Percentiles rank a stretch among this genome's conserved stretches.
These are phyloP conservation scores for Ophion slaviceki DNA, from an alignment of 2,888 invertebrate genomes.

Conservation along the genomic window DNA sequence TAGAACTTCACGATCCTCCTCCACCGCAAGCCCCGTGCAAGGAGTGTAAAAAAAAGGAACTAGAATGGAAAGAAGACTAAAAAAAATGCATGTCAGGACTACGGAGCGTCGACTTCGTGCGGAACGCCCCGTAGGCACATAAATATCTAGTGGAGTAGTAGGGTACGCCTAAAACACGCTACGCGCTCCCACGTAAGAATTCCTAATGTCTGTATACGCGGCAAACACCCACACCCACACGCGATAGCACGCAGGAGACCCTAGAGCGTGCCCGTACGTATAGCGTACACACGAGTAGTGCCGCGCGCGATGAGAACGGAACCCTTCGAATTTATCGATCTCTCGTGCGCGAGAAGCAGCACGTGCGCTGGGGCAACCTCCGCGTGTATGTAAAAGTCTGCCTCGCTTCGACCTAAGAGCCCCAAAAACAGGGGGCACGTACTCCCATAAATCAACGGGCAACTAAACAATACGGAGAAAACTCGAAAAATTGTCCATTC, in stretches of 20 bases:
- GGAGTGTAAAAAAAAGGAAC: neutral
- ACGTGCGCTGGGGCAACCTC: conserved; percentile 57
- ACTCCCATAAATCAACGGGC: conserved; percentile 26
- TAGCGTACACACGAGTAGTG: neutral
- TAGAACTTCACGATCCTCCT: no score
- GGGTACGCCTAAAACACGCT: conserved; percentile 67
- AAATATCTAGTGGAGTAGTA: conserved; percentile 14
- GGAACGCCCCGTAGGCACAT: conserved; percentile 4
- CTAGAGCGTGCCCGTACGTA: neutral
- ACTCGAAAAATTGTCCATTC: neutral
- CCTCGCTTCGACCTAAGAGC: conserved; percentile 11
- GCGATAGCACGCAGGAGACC: neutral
- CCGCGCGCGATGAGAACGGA: conserved; percentile 45
- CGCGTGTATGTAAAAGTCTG: conserved; percentile 36
- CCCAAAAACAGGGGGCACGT: conserved; percentile 48
- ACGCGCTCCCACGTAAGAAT: conserved; percentile 72
- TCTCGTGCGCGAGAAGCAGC: conserved; percentile 43
- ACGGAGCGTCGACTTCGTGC: conserved; percentile 20
- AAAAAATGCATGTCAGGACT: neutral
- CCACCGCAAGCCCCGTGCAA: no score
- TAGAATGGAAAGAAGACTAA: neutral
- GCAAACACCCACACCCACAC: neutral
- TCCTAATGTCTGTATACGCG: conserved; percentile 67
- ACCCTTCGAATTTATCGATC: conserved; percentile 71
- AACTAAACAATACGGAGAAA: conserved; percentile 1